A percentile compares a stretch with the other conserved stretches of the same genome.
Conservation (phyloP, 2,888 invertebrate genomes). For the Paralinhomoeus sp. region DNA sequence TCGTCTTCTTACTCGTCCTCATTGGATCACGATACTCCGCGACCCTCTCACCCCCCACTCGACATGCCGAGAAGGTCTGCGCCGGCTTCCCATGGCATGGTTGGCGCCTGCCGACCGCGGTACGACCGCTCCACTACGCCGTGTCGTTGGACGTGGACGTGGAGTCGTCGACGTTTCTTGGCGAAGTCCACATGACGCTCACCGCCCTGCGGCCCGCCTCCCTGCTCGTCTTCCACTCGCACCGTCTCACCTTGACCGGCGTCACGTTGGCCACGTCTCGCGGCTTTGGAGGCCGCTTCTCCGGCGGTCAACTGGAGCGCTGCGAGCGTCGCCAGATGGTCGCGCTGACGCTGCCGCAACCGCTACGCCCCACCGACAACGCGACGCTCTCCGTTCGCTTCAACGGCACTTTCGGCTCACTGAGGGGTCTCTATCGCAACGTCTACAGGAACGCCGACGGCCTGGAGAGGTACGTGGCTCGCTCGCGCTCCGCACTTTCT, state of each 20-base stretch:
- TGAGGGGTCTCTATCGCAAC: not conserved
- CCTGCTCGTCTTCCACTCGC: not conserved
- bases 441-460: not conserved
- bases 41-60: too few species aligned
- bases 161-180: too few species aligned
- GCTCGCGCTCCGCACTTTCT: not conserved
- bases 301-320: too few species aligned
- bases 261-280: not conserved
- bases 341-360: not conserved
- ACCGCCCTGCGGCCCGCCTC: conserved; percentile 1
- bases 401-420: not conserved
- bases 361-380: not conserved
- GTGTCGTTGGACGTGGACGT: too few species aligned
- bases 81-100: conserved; percentile 23
- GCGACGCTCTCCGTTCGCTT: not conserved
- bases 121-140: conserved; percentile 17
- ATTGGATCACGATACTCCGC: too few species aligned
- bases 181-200: conserved; percentile 16
- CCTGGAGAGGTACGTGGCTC: not conserved
- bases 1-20: too few species aligned
- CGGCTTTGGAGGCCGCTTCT: not conserved
- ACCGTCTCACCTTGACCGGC: not conserved
- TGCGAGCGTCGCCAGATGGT: not conserved
- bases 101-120: conserved; percentile 23
- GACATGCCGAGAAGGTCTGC: not conserved